phyloP scores from a whole-genome alignment of 2,888 invertebrate genomes.

The Apantesis nais region DNA sequence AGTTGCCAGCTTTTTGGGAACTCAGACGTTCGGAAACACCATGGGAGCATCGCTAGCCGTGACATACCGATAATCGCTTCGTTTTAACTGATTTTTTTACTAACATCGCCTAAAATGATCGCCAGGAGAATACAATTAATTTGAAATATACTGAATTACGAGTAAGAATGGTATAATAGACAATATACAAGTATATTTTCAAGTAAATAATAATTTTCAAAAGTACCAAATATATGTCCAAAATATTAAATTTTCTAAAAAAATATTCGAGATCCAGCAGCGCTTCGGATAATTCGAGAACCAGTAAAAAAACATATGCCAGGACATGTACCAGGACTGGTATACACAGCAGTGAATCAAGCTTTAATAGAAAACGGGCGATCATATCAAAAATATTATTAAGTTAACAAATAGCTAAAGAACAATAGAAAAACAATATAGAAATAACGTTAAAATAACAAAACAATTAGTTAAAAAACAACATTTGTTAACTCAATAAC shows the following conservation, averaged over 20 bases:
- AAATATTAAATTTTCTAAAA: constrained; percentile 18
- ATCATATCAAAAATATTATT: constrained; percentile 13
- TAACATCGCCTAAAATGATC: constrained; percentile 26
- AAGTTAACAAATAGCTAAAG: constrained; percentile 16
- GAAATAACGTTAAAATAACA: constrained; percentile 13
- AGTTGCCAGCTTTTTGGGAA: constrained; percentile 58
- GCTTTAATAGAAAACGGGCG: constrained; percentile 11
- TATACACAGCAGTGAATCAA: neutral
- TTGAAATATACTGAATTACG: neutral
- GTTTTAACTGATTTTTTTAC: constrained; percentile 22
- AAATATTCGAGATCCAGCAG: constrained; percentile 31
- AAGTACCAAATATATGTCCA: constrained; percentile 21
- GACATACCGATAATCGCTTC: constrained; percentile 38
- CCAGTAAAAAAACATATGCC: constrained; percentile 4
- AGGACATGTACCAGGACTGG: constrained; percentile 14
- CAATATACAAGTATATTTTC: constrained; percentile 15
- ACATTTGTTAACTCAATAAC: constrained; percentile 22
- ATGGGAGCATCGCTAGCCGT: constrained; percentile 57
- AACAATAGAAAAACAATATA: constrained; percentile 9
- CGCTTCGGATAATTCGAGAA: constrained; percentile 14
- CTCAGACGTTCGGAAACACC: constrained; percentile 67
- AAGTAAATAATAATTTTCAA: constrained; percentile 20
- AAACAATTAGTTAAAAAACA: constrained; percentile 15
- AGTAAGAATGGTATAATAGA: constrained; percentile 14
- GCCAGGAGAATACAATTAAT: constrained; percentile 9